Conservation (phyloP, 1,140 invertebrate species). For the Aphidius ervi region DNA sequence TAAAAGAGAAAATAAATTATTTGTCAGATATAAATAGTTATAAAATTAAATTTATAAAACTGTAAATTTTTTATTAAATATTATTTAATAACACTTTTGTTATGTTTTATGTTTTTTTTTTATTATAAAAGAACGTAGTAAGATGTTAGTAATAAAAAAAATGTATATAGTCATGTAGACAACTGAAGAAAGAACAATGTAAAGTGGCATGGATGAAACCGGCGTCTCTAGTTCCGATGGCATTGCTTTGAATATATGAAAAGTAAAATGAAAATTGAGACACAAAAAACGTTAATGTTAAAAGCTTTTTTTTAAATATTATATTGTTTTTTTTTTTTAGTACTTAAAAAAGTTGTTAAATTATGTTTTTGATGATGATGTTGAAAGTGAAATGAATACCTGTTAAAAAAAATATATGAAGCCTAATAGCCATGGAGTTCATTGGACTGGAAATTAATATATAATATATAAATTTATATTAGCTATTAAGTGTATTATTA, state of each 20-base stretch:
- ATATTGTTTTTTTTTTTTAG: constrained; percentile 5
- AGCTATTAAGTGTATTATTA: too few relatives aligned
- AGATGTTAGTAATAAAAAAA: neutral
- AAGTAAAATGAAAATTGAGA: constrained; percentile 9
- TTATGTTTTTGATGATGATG: neutral
- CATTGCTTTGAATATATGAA: neutral
- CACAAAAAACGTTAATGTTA: constrained; percentile 1
- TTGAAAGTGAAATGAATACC: neutral
- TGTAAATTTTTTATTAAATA: too few relatives aligned
- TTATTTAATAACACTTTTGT: too few relatives aligned
- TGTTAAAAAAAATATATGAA: neutral
- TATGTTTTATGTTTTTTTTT: too few relatives aligned
- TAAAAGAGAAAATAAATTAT: neutral
- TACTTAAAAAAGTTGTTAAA: too few relatives aligned
- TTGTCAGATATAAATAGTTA: too few relatives aligned
- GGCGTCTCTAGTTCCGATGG: constrained; percentile 13
- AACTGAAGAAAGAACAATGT: constrained; percentile 11
- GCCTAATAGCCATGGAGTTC: too few relatives aligned
- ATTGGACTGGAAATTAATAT: too few relatives aligned
- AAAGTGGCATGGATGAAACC: neutral
- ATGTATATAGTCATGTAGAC: neutral
- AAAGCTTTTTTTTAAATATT: neutral
- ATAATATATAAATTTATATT: too few relatives aligned
- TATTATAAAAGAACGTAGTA: too few relatives aligned
- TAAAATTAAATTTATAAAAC: neutral